phyloP scores from a whole-genome alignment of 2,888 invertebrate species.

The Silvanus unidentatus region DNA sequence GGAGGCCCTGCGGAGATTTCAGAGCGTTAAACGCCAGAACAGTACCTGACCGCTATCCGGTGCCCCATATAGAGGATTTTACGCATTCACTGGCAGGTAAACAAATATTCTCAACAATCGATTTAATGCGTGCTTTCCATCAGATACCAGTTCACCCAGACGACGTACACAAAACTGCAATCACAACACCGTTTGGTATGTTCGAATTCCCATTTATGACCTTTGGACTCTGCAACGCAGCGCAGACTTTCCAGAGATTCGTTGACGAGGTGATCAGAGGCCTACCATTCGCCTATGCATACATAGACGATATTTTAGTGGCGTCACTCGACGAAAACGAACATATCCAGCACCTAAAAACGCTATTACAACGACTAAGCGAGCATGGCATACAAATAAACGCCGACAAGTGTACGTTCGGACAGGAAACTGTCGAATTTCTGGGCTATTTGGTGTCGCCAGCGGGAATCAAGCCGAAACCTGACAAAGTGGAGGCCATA shows the following conservation, averaged over 20 bases:
- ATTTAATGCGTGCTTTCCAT: conserved; percentile 18
- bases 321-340: conserved; percentile 20
- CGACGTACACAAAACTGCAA: conserved; percentile 28
- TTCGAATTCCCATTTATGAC: conserved; percentile 33
- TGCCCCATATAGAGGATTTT: neutral
- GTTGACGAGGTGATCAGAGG: conserved; percentile 28
- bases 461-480: conserved; percentile 30
- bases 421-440: conserved; percentile 20
- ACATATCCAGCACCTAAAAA: conserved; percentile 20
- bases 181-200: conserved; percentile 25
- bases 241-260: conserved; percentile 40
- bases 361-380: conserved; percentile 22
- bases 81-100: conserved; percentile 5
- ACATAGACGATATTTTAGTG: conserved; percentile 30
- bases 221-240: conserved; percentile 42
- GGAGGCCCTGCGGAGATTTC: neutral
- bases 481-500: conserved; percentile 32
- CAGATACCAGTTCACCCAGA: conserved; percentile 20
- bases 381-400: conserved; percentile 28
- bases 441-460: conserved; percentile 24
- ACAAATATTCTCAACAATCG: conserved; percentile 23
- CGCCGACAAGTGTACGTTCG: conserved; percentile 32
- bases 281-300: conserved; percentile 5
- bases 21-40: neutral
- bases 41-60: neutral